Evolutionary conservation across 2,797 vertebrate species (phyloP), one percentile per base, ranked within the genome.

Genomic region (Sciurus vulgaris): DNA sequence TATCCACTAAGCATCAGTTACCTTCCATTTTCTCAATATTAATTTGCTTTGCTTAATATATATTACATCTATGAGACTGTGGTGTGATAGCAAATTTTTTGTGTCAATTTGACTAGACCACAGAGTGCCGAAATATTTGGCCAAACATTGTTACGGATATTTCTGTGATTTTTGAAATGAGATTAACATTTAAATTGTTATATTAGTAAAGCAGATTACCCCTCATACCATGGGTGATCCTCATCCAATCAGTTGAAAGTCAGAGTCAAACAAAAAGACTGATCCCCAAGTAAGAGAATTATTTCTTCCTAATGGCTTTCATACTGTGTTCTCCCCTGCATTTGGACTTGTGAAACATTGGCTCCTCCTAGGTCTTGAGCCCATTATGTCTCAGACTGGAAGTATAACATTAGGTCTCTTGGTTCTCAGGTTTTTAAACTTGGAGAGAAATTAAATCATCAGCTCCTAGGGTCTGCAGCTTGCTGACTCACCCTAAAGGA

Each of bases 141-240:
- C 61, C 33, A 91, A 89, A 82, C 13, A 89, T 74, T 83, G 38
- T 28, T 91, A 30, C 87, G 56, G 3, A 26, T 92, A 63, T 72
- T 95, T 84, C 7, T 83, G 14, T 47, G 0, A 65, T n/a, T 73
- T 91, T 83, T 70, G 78, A 33, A 30, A n/a, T 56, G 41, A 77
- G 13, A 78, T 56, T 89, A 86, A 41, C 51, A 73, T 65, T 83
- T 74, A 93, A 89, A 79, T 70, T 89, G 10, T 6, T 65, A 86
- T 63, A 77, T 1, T 59, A 67, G 38, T 44, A 82, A 83, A 83
- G 14, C 7, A 86, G 24, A 47, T 56, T 82, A 13, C 0, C 38
- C n/a, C 89, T 30, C 20, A 30, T n/a, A 59, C 33, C 10, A 13
- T 74, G 26, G 56, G 38, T 86, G 2, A 1, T 5, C 35, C 47